These are phyloP conservation scores for Phylloscopus whistleri DNA, from an alignment of 2,113 vertebrate genomes.

Conservation along the genomic window DNA sequence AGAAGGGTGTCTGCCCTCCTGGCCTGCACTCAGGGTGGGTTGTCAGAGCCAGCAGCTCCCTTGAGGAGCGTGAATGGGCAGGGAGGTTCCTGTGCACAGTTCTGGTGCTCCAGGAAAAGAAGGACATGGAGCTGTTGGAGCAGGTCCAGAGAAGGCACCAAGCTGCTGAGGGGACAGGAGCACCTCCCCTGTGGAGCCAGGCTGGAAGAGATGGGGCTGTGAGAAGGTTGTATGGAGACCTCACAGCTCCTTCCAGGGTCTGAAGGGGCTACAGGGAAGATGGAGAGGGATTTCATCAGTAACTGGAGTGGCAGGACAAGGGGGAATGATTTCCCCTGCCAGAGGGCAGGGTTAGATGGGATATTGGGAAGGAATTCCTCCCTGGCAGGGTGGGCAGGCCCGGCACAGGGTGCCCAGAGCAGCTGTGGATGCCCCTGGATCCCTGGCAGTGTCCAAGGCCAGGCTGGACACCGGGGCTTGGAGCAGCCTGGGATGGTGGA, in stretches of 20 bases:
- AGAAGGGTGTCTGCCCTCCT: background rate
- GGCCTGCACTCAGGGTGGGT: rapidly evolving
- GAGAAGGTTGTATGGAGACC: background rate
- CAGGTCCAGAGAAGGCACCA: background rate
- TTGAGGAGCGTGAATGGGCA: background rate
- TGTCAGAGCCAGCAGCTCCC: background rate
- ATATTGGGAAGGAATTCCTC: background rate
- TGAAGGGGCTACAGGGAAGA: background rate
- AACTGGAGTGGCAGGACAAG: background rate
- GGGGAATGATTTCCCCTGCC: rapidly evolving
- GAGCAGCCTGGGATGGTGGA: background rate
- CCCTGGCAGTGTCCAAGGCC: background rate
- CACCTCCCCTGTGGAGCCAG: background rate
- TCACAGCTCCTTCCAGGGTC: background rate
- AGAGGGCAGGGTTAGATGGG: rapidly evolving
- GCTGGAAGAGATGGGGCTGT: background rate
- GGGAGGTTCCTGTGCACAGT: background rate
- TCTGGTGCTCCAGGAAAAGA: background rate
- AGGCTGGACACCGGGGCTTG: rapidly evolving
- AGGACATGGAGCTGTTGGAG: background rate
- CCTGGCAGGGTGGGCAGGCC: background rate
- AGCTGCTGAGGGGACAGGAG: background rate
- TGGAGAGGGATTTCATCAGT: too few species aligned
- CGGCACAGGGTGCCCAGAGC: too few species aligned
- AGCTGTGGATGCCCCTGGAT: background rate